Evolutionary conservation across 2,888 invertebrate species (phyloP).

Genomic region (Pristionchus arcanus): DNA sequence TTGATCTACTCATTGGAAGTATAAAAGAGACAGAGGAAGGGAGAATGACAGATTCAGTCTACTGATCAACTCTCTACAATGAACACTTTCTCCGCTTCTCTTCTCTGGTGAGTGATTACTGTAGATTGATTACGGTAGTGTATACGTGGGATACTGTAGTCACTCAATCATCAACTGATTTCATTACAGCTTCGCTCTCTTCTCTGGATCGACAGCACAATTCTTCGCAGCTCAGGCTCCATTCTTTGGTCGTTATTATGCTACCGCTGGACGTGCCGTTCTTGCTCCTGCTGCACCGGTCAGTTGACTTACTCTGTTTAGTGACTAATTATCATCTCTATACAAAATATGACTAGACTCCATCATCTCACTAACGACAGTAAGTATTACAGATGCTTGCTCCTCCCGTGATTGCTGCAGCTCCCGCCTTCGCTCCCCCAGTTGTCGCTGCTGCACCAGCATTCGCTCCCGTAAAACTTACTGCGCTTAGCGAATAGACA

Average conservation of each 20-base stretch:
- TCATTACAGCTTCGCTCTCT: constrained; percentile 38
- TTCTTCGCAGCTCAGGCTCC: constrained; percentile 46
- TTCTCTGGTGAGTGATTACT: constrained; percentile 45
- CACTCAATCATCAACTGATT: constrained; percentile 8
- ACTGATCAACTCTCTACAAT: constrained; percentile 34
- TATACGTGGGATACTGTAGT: neutral
- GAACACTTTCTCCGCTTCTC: constrained; percentile 40
- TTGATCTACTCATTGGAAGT: constrained; percentile 7
- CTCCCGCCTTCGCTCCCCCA: constrained; percentile 29
- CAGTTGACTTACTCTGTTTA: constrained; percentile 10
- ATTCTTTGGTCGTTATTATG: constrained; percentile 49
- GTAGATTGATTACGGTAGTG: constrained; percentile 28
- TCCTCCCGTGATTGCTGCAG: constrained; percentile 27
- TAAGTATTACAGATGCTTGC: constrained; percentile 21
- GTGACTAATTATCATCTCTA: neutral
- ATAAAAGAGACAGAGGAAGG: neutral
- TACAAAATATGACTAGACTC: neutral
- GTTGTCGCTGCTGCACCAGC: constrained; percentile 42
- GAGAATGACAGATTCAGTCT: constrained; percentile 29
- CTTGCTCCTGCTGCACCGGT: constrained; percentile 47
- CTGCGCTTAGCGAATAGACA: neutral
- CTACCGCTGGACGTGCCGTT: constrained; percentile 43
- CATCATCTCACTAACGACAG: neutral
- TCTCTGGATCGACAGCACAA: constrained; percentile 41
- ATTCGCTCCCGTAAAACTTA: neutral